Evolutionary conservation across 1,140 invertebrate species (phyloP), one percentile per base, ranked within the genome.

Genomic region (Drosophila tropicalis): DNA sequence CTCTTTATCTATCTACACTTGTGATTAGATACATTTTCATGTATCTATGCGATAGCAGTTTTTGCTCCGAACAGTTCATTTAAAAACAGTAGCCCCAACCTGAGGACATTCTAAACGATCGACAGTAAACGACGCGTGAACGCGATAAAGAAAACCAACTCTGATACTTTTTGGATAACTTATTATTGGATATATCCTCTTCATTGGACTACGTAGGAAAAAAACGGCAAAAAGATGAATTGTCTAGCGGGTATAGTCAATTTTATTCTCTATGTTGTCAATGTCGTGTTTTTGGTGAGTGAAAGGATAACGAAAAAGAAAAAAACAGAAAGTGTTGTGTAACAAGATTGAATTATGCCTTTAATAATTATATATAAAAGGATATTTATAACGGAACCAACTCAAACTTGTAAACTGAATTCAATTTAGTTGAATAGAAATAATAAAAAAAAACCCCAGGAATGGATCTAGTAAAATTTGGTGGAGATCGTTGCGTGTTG

Each of bases 281-380:
- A 90, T 67, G 57, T 85, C 5, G 76, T 90, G 56, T 90, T 90
- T 75, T 67, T 90, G 85, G 85, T 90, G 69, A 90, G 85, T 82
- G 6, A 54, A 32, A 22, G 19, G 7, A 44, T 6, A 4, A 15
- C 9, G 44, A 15, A 61, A 41, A n/a, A 4, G 4, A 25, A 25
- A 25, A 3, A 3, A 25, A 60, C n/a, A 19, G 17, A 9, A 22
- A 22, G 36, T 61, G 13, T 62, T 15, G 13, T 39, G 5, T 5
- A 15, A 44, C 1, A 7, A 44, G 36, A 13, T 12, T 13, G 3
- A 13, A 39, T 13, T 1, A 6, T 5, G 0, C 29, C 5, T 29
- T 29, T 5, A 29, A 25, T 25, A 4, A 25, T 25, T 4, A 0
- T 5, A 29, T 29, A 6, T 29, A 29, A 0, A 29, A 29, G 29